Conservation (phyloP, 2,888 invertebrate species). For the Achlya flavicornis region DNA sequence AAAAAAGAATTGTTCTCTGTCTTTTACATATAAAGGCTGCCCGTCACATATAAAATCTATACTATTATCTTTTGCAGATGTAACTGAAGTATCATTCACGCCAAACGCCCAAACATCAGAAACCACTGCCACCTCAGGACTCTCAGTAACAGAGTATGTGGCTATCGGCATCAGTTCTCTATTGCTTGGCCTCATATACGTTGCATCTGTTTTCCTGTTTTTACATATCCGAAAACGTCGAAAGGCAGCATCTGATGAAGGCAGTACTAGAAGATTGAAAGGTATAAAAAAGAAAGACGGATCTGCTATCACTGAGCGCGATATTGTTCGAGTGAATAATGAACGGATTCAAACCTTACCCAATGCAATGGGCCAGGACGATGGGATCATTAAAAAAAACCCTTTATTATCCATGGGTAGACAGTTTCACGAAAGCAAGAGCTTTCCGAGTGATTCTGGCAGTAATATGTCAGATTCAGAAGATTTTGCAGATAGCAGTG, state of each 20-base stretch:
- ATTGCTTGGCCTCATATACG: constrained; percentile 93
- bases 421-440: constrained; percentile 83
- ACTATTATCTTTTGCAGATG: constrained; percentile 79
- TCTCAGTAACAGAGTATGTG: constrained; percentile 90
- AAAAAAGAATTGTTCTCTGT: no score
- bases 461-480: constrained; percentile 88
- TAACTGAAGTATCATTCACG: constrained; percentile 91
- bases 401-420: constrained; percentile 86
- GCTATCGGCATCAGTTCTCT: constrained; percentile 93
- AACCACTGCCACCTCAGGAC: constrained; percentile 82
- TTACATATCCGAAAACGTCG: constrained; percentile 89
- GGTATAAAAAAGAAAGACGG: constrained; percentile 73
- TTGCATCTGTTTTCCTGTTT: constrained; percentile 93
- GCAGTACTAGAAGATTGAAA: constrained; percentile 66
- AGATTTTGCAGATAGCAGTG: constrained; percentile 74
- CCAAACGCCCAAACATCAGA: constrained; percentile 85
- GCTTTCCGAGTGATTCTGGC: constrained; percentile 71
- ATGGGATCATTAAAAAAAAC: constrained; percentile 91
- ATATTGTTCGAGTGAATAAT: constrained; percentile 75
- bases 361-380: constrained; percentile 82
- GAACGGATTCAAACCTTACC: constrained; percentile 67
- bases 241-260: constrained; percentile 74
- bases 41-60: background rate
- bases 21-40: background rate
- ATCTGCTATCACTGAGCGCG: constrained; percentile 69